phyloP scores from a whole-genome alignment of 2,888 invertebrate genomes.

The Hyles lineata region DNA sequence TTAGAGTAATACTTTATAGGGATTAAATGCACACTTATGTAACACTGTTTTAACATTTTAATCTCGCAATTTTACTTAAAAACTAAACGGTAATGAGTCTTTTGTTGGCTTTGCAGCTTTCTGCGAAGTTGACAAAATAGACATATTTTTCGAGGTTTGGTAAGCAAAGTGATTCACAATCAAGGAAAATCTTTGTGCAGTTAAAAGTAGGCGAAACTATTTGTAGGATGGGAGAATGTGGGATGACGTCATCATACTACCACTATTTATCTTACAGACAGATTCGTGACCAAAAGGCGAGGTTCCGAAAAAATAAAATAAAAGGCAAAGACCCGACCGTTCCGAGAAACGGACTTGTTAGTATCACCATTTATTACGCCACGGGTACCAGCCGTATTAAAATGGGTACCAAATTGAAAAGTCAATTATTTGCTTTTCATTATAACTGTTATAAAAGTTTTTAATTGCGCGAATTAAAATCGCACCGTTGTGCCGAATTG shows the following conservation, averaged over 20 bases:
- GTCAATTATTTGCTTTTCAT: conserved; percentile 31
- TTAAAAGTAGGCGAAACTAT: background rate
- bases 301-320: conserved; percentile 55
- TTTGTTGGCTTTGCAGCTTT: background rate
- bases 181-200: background rate
- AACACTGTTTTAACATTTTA: background rate
- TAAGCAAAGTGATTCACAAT: no score
- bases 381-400: conserved; percentile 61
- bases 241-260: conserved; percentile 64
- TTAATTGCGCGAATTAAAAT: conserved; percentile 20
- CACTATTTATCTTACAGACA: conserved; percentile 74
- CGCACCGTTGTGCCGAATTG: conserved; percentile 18
- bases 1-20: conserved; percentile 35
- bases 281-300: conserved; percentile 71
- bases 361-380: conserved; percentile 79
- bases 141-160: no score
- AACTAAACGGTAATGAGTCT: background rate
- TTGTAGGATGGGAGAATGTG: conserved; percentile 20
- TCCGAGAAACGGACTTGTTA: conserved; percentile 76
- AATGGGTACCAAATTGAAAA: conserved; percentile 59
- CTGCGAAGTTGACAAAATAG: no score
- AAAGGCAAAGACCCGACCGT: conserved; percentile 61
- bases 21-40: conserved; percentile 20
- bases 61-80: conserved; percentile 5
- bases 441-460: conserved; percentile 24